Conservation (phyloP, 92 coral and sea anemone genomes). For the Scolanthus callimorphus region DNA sequence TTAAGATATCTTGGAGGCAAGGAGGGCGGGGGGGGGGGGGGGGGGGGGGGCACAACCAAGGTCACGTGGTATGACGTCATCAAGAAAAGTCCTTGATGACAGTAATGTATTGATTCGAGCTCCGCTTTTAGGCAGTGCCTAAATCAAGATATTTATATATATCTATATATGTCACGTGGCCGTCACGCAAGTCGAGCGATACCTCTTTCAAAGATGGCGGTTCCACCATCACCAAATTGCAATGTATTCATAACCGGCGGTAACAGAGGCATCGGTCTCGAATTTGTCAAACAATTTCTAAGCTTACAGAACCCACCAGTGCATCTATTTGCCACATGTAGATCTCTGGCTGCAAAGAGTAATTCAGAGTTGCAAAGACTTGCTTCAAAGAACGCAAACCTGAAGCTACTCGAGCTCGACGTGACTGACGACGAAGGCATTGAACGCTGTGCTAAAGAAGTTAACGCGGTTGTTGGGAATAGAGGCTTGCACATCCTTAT, state of each 20-base stretch:
- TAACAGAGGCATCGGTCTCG: slow-evolving; percentile 67
- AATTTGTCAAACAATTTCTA: slow-evolving; percentile 44
- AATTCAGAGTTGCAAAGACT: slow-evolving; percentile 37
- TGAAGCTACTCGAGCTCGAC: slow-evolving; percentile 42
- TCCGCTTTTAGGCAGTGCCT: too few relatives aligned
- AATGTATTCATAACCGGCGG: slow-evolving; percentile 56
- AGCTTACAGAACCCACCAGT: slow-evolving; percentile 37
- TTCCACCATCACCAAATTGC: too few relatives aligned
- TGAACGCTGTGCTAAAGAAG: slow-evolving; percentile 25
- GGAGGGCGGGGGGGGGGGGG: too few relatives aligned
- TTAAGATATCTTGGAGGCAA: too few relatives aligned
- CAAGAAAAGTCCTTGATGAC: too few relatives aligned
- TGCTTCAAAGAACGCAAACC: slow-evolving; percentile 21
- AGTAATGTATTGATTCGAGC: too few relatives aligned
- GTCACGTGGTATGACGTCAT: too few relatives aligned
- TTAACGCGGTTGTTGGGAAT: slow-evolving; percentile 17
- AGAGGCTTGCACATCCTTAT: slow-evolving; percentile 46
- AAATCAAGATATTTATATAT: too few relatives aligned
- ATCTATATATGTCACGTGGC: too few relatives aligned
- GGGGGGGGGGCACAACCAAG: too few relatives aligned
- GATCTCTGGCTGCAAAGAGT: slow-evolving; percentile 30
- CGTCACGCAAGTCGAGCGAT: too few relatives aligned
- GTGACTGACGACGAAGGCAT: slow-evolving; percentile 31
- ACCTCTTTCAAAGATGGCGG: too few relatives aligned
- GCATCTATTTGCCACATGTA: slow-evolving; percentile 58